Percentiles rank a stretch among this genome's conserved stretches.
phyloP scores from a whole-genome alignment of 1,140 invertebrate species.

The Telenomus remus region DNA sequence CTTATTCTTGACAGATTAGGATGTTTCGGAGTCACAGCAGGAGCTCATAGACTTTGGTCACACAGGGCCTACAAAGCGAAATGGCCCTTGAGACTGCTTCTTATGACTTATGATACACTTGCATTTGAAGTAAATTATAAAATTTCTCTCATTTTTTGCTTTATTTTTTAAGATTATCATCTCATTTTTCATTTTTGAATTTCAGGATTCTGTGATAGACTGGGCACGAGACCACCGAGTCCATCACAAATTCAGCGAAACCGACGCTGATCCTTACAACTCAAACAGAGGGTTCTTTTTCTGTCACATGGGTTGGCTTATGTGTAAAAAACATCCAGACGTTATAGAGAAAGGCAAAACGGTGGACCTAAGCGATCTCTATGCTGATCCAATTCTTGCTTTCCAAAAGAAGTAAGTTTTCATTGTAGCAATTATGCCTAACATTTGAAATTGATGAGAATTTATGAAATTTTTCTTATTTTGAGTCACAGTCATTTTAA shows the following conservation, averaged over 20 bases:
- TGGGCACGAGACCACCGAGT: constrained; percentile 96
- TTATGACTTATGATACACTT: constrained; percentile 87
- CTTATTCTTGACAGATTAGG: constrained; percentile 80
- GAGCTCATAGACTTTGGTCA: constrained; percentile 95
- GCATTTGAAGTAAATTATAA: constrained; percentile 84
- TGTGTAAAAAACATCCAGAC: constrained; percentile 92
- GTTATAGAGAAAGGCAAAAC: constrained; percentile 89
- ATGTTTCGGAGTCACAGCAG: constrained; percentile 92
- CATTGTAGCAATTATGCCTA: constrained; percentile 2
- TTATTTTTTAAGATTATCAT: no score
- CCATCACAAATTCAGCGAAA: constrained; percentile 97
- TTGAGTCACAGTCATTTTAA: no score
- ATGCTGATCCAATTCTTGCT: constrained; percentile 86
- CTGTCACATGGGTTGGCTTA: constrained; percentile 95
- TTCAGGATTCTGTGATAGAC: constrained; percentile 91
- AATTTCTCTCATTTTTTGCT: constrained; percentile 13
- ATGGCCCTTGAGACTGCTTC: constrained; percentile 86
- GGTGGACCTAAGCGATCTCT: constrained; percentile 91
- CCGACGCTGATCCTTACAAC: constrained; percentile 97
- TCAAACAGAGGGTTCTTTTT: constrained; percentile 97
- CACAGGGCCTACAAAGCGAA: constrained; percentile 96
- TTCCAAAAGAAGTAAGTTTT: constrained; percentile 89
- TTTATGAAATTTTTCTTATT: no score
- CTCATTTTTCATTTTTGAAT: no score
- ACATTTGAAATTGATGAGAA: no score